Conservation (phyloP, 2,113 vertebrate species). For the Vulpes lagopus region DNA sequence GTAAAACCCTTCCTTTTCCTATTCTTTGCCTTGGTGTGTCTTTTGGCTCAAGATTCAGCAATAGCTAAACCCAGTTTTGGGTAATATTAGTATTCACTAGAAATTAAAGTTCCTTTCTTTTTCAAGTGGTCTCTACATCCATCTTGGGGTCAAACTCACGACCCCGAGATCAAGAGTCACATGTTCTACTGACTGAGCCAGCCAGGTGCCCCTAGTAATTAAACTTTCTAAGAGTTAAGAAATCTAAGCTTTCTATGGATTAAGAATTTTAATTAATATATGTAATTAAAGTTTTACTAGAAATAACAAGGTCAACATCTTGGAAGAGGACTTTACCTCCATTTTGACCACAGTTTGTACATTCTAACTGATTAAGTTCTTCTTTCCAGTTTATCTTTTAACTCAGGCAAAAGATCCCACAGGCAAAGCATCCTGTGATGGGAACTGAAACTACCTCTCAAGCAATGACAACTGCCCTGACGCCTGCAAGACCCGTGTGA, state of each 20-base stretch:
- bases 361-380: background rate
- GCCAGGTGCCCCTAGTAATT: background rate
- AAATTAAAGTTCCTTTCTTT: background rate
- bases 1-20: background rate
- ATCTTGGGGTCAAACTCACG: background rate
- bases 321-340: background rate
- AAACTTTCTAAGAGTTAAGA: background rate
- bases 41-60: background rate
- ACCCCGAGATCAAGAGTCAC: background rate
- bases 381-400: background rate
- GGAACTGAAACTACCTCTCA: background rate
- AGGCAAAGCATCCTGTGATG: background rate
- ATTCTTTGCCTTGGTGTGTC: background rate
- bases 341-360: background rate
- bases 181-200: background rate
- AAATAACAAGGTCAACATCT: background rate
- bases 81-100: background rate
- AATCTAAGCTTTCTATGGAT: background rate
- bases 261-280: background rate
- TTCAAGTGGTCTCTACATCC: background rate
- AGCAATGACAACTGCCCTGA: background rate
- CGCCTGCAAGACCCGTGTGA: background rate
- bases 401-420: background rate
- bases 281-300: background rate
- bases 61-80: background rate